These are phyloP conservation scores for Schizotus pectinicornis DNA, from an alignment of 2,888 invertebrate genomes.

Conservation along the genomic window DNA sequence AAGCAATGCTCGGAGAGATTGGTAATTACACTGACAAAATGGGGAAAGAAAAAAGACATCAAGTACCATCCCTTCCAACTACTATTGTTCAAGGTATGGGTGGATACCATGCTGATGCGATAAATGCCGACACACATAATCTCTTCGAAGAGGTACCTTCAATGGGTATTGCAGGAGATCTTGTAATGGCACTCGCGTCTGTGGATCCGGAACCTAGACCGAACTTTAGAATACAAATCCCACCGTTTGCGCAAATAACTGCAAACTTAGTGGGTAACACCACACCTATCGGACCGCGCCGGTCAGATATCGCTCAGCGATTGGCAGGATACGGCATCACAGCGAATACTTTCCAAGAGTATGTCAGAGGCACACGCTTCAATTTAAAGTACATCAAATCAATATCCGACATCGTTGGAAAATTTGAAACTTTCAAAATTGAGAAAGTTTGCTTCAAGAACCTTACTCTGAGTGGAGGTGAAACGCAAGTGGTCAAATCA, in stretches of 20 bases:
- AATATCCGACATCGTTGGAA: conserved; percentile 38
- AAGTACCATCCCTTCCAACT: conserved; percentile 38
- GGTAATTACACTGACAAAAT: conserved; percentile 41
- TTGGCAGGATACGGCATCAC: conserved; percentile 37
- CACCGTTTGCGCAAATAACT: conserved; percentile 34
- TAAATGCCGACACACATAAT: conserved; percentile 42
- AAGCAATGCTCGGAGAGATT: too few relatives aligned
- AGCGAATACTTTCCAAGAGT: conserved; percentile 35
- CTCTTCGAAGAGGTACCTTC: conserved; percentile 47
- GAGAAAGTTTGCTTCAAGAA: conserved; percentile 37
- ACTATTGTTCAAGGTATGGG: conserved; percentile 41
- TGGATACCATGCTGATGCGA: conserved; percentile 41
- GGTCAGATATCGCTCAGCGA: conserved; percentile 31
- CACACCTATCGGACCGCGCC: conserved; percentile 36
- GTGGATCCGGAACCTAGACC: conserved; percentile 39
- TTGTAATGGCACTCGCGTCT: conserved; percentile 47
- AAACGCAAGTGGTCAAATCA: conserved; percentile 36
- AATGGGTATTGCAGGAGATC: conserved; percentile 47
- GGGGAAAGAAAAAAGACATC: conserved; percentile 42
- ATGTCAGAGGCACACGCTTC: conserved; percentile 35
- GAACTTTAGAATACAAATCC: conserved; percentile 42
- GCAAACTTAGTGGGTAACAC: conserved; percentile 36
- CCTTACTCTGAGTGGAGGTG: conserved; percentile 34
- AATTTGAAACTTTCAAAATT: conserved; percentile 34
- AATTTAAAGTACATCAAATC: conserved; percentile 32